Evolutionary conservation across 2,888 invertebrate genomes (phyloP), one percentile per base, ranked within the genome.

Genomic region (Sycophila texana): DNA sequence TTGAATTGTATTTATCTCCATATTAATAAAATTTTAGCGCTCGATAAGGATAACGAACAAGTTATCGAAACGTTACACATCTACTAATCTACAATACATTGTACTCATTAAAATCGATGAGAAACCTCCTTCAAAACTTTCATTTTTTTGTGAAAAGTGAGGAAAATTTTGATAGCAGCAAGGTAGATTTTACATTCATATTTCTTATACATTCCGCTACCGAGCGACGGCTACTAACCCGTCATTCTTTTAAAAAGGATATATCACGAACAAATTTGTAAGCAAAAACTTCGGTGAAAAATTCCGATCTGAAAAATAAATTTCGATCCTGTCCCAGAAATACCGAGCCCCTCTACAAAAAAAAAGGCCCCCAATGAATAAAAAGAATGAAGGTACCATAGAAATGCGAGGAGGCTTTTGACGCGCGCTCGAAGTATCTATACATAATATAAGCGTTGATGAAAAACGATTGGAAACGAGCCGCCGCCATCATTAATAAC

Each of bases 401-500:
- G 16, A n/a, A 61, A 61, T n/a, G 61, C 30, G 3, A 0, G n/a
- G n/a, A 57, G n/a, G 5, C 58, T 12, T 12, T 22, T 22, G 20
- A 20, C 20, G 4, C 12, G 16, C 22, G 16, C 60, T 14, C 20
- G 20, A 4, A n/a, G 58, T 18, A 51, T 51, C 18, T 12, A 53
- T 12, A 22, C 16, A n/a, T 57, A 39, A 14, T 26, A n/a, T 57
- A 39, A 14, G 0, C 30, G 39, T 18, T 10, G 47, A 47, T 65
- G 76, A 77, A 77, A 77, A 77, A 77, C 71, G 57, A 70, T 77
- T 71, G 2, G 60, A 5, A 61, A 71, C 22, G 39, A 55, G 18
- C 20, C 47, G 57, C 47, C n/a, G 20, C 14, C 47, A 39, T 85
- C 86, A 86, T 88, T 87, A 87, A 87, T 88, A 88, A 87, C 83